Evolutionary conservation across 2,888 invertebrate genomes (phyloP).

Genomic region (Acleris cristana): DNA sequence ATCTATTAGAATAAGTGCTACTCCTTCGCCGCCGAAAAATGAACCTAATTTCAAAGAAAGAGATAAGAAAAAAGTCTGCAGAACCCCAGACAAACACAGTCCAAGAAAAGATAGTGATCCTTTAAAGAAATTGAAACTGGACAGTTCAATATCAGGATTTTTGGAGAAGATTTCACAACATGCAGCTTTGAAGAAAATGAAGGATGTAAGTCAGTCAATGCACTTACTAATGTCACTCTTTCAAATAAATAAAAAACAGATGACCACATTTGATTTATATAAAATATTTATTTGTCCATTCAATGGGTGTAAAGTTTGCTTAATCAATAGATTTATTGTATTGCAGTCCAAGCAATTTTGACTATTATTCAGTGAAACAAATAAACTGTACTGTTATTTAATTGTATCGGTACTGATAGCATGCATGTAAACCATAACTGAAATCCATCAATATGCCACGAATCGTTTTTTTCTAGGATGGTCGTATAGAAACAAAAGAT

Average conservation of each 20-base stretch:
- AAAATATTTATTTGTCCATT: too few relatives aligned
- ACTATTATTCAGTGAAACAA: too few relatives aligned
- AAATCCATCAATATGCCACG: too few relatives aligned
- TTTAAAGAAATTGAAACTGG: constrained; percentile 57
- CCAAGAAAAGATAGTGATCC: constrained; percentile 55
- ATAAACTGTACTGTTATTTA: too few relatives aligned
- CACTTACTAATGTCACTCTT: not conserved
- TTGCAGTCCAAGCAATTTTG: too few relatives aligned
- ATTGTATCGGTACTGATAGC: not conserved
- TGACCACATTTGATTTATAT: too few relatives aligned
- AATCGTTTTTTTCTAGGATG: constrained; percentile 46
- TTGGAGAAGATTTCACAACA: constrained; percentile 52
- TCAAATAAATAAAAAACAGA: too few relatives aligned
- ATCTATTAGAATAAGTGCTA: constrained; percentile 54
- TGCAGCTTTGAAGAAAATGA: constrained; percentile 50
- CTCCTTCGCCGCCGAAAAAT: constrained; percentile 52
- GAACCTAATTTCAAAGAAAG: constrained; percentile 35
- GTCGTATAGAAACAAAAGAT: constrained; percentile 47
- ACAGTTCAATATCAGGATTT: constrained; percentile 55
- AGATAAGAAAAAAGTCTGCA: constrained; percentile 44
- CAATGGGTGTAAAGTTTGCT: too few relatives aligned
- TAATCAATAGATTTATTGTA: too few relatives aligned
- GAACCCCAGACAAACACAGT: constrained; percentile 52
- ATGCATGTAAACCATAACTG: too few relatives aligned
- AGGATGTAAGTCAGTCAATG: constrained; percentile 47